phyloP scores from a whole-genome alignment of 2,113 vertebrate species.

The Sula dactylatra region DNA sequence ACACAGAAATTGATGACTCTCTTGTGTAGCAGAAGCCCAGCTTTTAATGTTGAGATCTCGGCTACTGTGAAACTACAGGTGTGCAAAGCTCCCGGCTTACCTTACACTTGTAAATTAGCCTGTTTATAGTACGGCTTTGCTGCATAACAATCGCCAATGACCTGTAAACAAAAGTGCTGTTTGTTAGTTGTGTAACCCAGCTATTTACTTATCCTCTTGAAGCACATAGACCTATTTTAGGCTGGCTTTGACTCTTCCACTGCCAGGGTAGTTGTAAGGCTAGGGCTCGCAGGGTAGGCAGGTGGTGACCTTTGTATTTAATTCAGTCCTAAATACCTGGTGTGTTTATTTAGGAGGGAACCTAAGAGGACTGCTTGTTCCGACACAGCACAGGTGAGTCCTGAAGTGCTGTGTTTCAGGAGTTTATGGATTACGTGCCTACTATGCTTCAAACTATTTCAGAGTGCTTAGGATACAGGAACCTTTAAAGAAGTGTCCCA shows the following conservation, averaged over 20 bases:
- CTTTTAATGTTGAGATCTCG: not conserved
- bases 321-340: not conserved
- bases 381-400: not conserved
- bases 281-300: not conserved
- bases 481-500: not conserved
- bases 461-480: not conserved
- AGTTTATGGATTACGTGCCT: not conserved
- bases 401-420: not conserved
- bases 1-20: not conserved
- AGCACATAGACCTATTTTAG: not conserved
- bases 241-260: not conserved
- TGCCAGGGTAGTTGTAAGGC: not conserved
- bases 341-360: not conserved
- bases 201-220: not conserved
- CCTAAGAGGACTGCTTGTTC: not conserved
- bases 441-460: not conserved
- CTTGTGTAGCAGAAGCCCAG: not conserved
- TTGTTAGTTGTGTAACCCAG: not conserved
- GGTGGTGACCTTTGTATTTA: not conserved
- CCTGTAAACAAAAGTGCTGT: not conserved
- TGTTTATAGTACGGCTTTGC: not conserved
- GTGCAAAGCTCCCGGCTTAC: not conserved
- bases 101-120: not conserved
- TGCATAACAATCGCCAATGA: rapidly evolving
- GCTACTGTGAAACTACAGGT: not conserved